These are phyloP conservation scores for Strigamia crassipes DNA, from an alignment of 2,888 invertebrate genomes.

Conservation along the genomic window DNA sequence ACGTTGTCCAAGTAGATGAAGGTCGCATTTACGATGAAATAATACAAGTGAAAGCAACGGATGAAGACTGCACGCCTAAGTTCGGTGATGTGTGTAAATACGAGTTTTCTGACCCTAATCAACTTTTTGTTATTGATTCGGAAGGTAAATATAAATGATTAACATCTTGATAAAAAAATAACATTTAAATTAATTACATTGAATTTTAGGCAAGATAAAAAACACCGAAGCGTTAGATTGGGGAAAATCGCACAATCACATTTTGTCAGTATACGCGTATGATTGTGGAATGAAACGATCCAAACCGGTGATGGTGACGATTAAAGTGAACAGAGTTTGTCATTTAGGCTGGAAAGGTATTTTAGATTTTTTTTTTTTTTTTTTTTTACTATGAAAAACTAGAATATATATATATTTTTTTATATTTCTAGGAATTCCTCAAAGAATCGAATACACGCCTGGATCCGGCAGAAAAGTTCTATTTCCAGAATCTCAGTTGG, in stretches of 20 bases:
- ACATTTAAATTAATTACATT: background rate
- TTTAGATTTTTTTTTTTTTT: slow-evolving; percentile 29
- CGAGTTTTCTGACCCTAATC: slow-evolving; percentile 88
- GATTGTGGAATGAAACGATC: slow-evolving; percentile 97
- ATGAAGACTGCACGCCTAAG: slow-evolving; percentile 92
- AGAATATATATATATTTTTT: background rate
- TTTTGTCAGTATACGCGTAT: slow-evolving; percentile 92
- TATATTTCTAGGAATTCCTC: slow-evolving; percentile 69
- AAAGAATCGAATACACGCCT: slow-evolving; percentile 84
- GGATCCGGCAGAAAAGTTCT: slow-evolving; percentile 78
- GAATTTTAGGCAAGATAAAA: slow-evolving; percentile 72
- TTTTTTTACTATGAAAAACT: background rate
- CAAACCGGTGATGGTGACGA: slow-evolving; percentile 92
- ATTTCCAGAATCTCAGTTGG: slow-evolving; percentile 75
- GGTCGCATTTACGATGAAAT: slow-evolving; percentile 88
- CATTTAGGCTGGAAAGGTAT: slow-evolving; percentile 76
- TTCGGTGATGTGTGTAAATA: slow-evolving; percentile 97
- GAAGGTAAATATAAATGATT: slow-evolving; percentile 67
- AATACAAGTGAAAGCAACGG: slow-evolving; percentile 86
- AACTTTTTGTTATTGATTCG: slow-evolving; percentile 87
- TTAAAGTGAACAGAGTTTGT: slow-evolving; percentile 85
- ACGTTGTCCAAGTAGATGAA: slow-evolving; percentile 88
- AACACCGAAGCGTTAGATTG: slow-evolving; percentile 93
- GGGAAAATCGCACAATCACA: slow-evolving; percentile 91
- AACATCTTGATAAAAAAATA: background rate